Evolutionary conservation across 2,888 invertebrate genomes (phyloP).

Genomic region (Desoria tigrina): DNA sequence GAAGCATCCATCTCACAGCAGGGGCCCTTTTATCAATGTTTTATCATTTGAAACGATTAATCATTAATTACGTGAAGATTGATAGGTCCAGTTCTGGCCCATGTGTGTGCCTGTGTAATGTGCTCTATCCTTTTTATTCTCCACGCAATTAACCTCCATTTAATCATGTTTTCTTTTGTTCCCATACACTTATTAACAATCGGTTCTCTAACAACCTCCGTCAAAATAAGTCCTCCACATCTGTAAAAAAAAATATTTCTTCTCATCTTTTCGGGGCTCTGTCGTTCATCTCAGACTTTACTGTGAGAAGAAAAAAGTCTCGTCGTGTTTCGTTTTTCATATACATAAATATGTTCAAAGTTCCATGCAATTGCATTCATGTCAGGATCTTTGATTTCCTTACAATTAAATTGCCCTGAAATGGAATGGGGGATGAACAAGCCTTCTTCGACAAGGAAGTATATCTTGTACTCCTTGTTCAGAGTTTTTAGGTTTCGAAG

Average conservation of each 20-base stretch:
- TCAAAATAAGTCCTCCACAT: too few relatives aligned
- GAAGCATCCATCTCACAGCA: slow-evolving; percentile 12
- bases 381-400: slow-evolving; percentile 15
- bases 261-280: too few relatives aligned
- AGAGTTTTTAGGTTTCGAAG: neutral
- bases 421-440: slow-evolving; percentile 9
- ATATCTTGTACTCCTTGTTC: neutral
- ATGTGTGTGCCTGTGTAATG: neutral
- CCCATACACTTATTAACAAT: neutral
- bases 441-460: slow-evolving; percentile 3
- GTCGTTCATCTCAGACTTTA: too few relatives aligned
- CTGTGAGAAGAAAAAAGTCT: too few relatives aligned
- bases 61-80: slow-evolving; percentile 15
- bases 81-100: slow-evolving; percentile 2
- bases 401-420: slow-evolving; percentile 2
- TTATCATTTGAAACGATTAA: slow-evolving; percentile 7
- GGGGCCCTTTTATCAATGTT: slow-evolving; percentile 16
- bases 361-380: slow-evolving; percentile 2
- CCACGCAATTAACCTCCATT: slow-evolving; percentile 10
- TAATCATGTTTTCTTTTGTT: slow-evolving; percentile 5
- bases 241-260: too few relatives aligned
- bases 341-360: neutral
- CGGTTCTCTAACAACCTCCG: neutral
- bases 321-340: too few relatives aligned
- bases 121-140: neutral